Percentiles rank a stretch among this genome's conserved stretches.
These are phyloP conservation scores for Chiloscyllium plagiosum DNA, from an alignment of 2,113 vertebrate species.

Conservation along the genomic window DNA sequence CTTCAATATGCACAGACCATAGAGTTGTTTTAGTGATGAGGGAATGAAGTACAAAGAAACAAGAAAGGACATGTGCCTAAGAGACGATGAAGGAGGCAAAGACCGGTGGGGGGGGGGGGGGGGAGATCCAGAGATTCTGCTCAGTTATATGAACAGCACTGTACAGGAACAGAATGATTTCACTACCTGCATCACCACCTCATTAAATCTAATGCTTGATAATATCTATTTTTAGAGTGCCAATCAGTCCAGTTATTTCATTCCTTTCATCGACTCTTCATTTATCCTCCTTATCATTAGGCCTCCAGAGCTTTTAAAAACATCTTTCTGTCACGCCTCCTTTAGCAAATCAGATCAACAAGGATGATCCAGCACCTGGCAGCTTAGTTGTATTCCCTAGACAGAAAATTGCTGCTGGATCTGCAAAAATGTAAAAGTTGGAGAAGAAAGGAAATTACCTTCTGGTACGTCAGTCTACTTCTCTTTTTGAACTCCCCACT, in stretches of 20 bases:
- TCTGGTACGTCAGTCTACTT: background rate
- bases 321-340: background rate
- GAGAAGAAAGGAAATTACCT: background rate
- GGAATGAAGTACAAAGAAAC: background rate
- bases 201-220: background rate
- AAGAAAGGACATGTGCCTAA: background rate
- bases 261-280: background rate
- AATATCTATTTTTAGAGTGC: background rate
- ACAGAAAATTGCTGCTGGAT: background rate
- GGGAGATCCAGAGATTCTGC: slow-evolving; percentile 23
- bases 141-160: background rate
- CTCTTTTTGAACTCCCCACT: background rate
- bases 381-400: background rate
- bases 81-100: slow-evolving; percentile 30
- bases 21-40: background rate
- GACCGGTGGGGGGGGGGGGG: background rate
- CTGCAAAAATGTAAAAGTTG: background rate
- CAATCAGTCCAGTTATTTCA: background rate
- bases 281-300: background rate
- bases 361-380: background rate
- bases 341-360: background rate
- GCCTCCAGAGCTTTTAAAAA: background rate
- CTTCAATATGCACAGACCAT: background rate
- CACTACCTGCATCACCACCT: background rate
- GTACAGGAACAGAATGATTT: background rate